Conservation (phyloP, 2,113 vertebrate species). For the Coregonus clupeaformis region DNA sequence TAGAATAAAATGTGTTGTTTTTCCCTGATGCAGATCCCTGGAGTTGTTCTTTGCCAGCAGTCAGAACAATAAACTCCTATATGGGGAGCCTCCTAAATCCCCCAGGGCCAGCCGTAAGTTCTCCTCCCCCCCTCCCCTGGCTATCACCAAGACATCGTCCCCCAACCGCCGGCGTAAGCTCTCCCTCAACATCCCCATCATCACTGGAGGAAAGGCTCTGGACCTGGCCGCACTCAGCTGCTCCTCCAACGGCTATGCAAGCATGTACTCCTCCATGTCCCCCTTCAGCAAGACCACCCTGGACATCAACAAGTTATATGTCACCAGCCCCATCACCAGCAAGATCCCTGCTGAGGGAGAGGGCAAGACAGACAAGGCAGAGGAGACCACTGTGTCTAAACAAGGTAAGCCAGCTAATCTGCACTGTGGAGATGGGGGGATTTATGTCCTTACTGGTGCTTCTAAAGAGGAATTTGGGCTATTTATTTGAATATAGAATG, state of each 20-base stretch:
- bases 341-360: conserved; percentile 86
- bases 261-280: conserved; percentile 86
- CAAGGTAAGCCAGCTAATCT: conserved; percentile 72
- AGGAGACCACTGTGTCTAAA: conserved; percentile 76
- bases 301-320: conserved; percentile 94
- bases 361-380: conserved; percentile 68
- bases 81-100: conserved; percentile 93
- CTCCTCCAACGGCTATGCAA: conserved; percentile 87
- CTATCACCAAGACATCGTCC: conserved; percentile 87
- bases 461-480: not conserved
- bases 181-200: conserved; percentile 98
- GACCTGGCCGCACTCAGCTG: conserved; percentile 91
- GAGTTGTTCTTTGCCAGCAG: conserved; percentile 95
- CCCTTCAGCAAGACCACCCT: conserved; percentile 91
- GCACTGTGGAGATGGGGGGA: not conserved
- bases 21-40: conserved; percentile 80
- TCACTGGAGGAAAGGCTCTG: conserved; percentile 94
- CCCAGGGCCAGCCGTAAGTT: conserved; percentile 94
- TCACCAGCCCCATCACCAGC: conserved; percentile 82
- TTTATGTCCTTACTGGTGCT: not conserved
- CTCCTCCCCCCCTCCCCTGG: conserved; percentile 91
- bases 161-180: conserved; percentile 94
- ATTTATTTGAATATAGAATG: not conserved
- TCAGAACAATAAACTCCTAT: conserved; percentile 94
- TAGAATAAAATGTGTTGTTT: conserved; percentile 31